Base-by-base conservation (phyloP, 1,140 invertebrate species). In the Gonatopus flavifemur region DNA sequence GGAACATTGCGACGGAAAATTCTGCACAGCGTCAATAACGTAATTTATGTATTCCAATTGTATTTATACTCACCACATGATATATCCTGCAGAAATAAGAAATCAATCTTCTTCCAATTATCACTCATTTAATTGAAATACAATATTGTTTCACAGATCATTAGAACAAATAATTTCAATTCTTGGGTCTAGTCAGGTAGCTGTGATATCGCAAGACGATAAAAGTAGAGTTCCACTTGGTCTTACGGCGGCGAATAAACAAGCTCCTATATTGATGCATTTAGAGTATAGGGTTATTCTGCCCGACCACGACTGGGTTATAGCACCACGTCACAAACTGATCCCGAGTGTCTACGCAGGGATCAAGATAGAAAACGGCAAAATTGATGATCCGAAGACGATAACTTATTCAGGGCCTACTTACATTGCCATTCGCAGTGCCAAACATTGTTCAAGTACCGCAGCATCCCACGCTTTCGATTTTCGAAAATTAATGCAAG, bases 271-370 rank as follows among this genome's bases (percentile, higher is more conserved):
- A 35, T 44, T 77, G 21, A 77, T 77, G 69, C 60, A 72, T 61
- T 30, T 76, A 32, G 63, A 80, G 24, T 75, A 78, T 41, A 56
- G 59, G 52, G 57, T 77, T 8, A 20, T 7, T 25, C 37, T 73
- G 10, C 70, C 71, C 12, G 67, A 72, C 49, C 64, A 73, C 59
- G 69, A 76, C 49, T 76, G 57, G 52, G 65, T 72, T 2, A 57
- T 75, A 19, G 69, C 62, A 12, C 16, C 13, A 9, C 22, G 51
- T 12, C 72, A 73, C 42, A 73, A 74, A 47, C 41, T 75, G 4
- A 72, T 67, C 30, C 66, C 67, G 3, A 54, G 45, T 12, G 66
- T 73, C 3, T 68, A 72, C 59, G 67, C 69, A 33, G 60, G 42
- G 25, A 55, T 61, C 24, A 28, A 39, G 18, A 56, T 70, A 48